Conservation (phyloP, 2,113 vertebrate genomes). For the Electrona antarctica region DNA sequence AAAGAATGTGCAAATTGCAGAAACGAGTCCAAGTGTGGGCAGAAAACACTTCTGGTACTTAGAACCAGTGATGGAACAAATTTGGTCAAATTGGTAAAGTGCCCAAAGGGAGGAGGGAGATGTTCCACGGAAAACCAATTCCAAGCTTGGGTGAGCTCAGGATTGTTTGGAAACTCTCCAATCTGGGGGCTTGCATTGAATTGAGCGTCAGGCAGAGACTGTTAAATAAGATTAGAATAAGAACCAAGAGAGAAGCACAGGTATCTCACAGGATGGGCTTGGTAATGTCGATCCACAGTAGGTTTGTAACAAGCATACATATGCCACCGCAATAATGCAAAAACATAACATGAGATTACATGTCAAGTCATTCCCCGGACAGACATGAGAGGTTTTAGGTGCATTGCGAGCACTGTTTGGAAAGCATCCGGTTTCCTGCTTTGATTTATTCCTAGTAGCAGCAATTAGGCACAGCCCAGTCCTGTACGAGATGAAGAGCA, state of each 20-base stretch:
- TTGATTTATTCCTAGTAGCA: slow-evolving; percentile 78
- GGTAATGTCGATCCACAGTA: slow-evolving; percentile 62
- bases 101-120: slow-evolving; percentile 86
- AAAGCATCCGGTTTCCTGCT: slow-evolving; percentile 71
- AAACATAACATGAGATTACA: slow-evolving; percentile 61
- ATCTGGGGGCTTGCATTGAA: slow-evolving; percentile 80
- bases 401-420: slow-evolving; percentile 69
- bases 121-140: slow-evolving; percentile 88
- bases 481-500: slow-evolving; percentile 73
- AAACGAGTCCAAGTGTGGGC: slow-evolving; percentile 77
- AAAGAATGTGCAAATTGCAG: slow-evolving; percentile 82
- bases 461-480: slow-evolving; percentile 75
- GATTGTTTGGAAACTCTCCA: slow-evolving; percentile 89
- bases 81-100: slow-evolving; percentile 89
- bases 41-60: slow-evolving; percentile 84
- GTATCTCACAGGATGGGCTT: slow-evolving; percentile 66
- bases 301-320: slow-evolving; percentile 56
- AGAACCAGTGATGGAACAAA: slow-evolving; percentile 86
- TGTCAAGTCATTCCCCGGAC: slow-evolving; percentile 59
- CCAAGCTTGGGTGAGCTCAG: slow-evolving; percentile 87
- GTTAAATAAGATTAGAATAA: slow-evolving; percentile 89
- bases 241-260: slow-evolving; percentile 72
- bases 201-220: slow-evolving; percentile 81
- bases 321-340: slow-evolving; percentile 46
- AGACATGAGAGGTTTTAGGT: slow-evolving; percentile 48